phyloP scores from a whole-genome alignment of 2,113 vertebrate species.

The Girardinichthys multiradiatus region DNA sequence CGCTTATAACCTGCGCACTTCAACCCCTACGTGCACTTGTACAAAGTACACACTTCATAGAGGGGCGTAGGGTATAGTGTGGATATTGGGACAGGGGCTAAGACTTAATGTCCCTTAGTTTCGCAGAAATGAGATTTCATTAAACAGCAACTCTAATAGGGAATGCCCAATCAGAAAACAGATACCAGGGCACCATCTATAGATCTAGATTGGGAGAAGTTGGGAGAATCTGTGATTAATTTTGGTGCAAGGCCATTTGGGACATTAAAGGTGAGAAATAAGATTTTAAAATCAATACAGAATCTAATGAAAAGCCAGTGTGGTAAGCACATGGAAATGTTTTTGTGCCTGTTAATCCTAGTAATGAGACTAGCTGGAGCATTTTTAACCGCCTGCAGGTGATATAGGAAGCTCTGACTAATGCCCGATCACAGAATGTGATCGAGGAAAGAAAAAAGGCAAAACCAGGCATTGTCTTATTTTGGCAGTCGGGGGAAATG shows the following conservation, averaged over 20 bases:
- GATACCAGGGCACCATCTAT: neutral
- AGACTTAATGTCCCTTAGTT: neutral
- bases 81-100: too few relatives aligned
- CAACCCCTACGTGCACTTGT: too few relatives aligned
- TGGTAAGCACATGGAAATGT: neutral
- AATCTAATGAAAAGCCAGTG: neutral
- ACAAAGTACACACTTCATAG: too few relatives aligned
- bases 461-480: neutral
- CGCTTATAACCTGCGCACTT: too few relatives aligned
- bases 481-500: neutral
- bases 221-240: neutral
- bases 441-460: too few relatives aligned
- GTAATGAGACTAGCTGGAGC: neutral
- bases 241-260: slow-evolving; percentile 1
- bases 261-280: slow-evolving; percentile 1
- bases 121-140: neutral
- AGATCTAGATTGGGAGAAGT: neutral
- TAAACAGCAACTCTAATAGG: neutral
- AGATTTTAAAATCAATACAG: slow-evolving; percentile 5
- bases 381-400: neutral
- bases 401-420: neutral
- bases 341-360: neutral
- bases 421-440: neutral
- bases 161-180: neutral
- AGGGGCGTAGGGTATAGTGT: too few relatives aligned